Base-by-base conservation (phyloP, 1,140 invertebrate species). In the Ylistrum balloti region DNA sequence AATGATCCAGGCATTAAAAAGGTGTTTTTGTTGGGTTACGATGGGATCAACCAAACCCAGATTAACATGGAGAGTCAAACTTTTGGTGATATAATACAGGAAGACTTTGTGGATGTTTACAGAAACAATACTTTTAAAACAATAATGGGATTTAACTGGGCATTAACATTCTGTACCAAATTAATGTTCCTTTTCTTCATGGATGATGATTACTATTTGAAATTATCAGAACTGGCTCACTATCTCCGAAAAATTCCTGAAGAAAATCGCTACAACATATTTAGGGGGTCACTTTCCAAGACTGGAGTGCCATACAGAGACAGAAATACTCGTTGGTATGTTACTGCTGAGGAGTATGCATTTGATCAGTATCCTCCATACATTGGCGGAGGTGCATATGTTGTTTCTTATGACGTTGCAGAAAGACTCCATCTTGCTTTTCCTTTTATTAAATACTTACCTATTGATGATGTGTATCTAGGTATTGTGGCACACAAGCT, bases 71-170 rank as follows among this genome's bases (percentile, higher is more conserved):
- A 89, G 56, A 87, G 35, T 86, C 5, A 45, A 56, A 38, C 10
- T 13, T 74, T 32, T 33, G 38, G 85, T 0, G 90, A 91, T 56
- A 89, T 91, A 33, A 74, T 91, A 28, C 90, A 91, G 41, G 90
- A 88, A 85, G 74, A 88, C 33, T 91, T 91, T 74, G 86, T 85
- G 15, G 90, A 91, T 33, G 33, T 33, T 38, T 91, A 91, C 22
- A 86, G 90, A 89, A 91, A 91, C 33, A 88, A 89, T 22, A 91
- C 90, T 10, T 22, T 86, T 22, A 91, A 91, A 74, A 91, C 90
- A 11, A 45, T 91, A 20, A 91, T 91, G 90, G 88, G 85, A 45
- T 91, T 86, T 33, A 91, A 88, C 45, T 91, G 90, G 90, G 85
- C 86, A 20, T 34, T 56, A 33, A n/a, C 89, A 32, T 41, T 89